Base-by-base conservation (phyloP, 37 sponge, comb jelly and placozoan species). In the Agelas oroides region DNA sequence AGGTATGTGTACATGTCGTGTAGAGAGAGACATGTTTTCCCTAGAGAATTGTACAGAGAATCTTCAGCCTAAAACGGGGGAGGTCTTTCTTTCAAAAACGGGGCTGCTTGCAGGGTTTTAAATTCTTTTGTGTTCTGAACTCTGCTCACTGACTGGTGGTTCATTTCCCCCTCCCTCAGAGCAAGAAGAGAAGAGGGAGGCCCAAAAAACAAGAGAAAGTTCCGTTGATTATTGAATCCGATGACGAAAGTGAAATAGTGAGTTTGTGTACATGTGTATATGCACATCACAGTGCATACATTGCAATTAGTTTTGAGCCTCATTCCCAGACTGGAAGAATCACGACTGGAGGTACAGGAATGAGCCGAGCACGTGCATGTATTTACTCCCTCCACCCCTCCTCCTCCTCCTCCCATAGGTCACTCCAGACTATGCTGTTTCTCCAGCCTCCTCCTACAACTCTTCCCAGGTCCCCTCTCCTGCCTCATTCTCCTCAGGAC, bases 381-480 rank as follows among this genome's bases (percentile, higher is more conserved):
- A 6, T 34, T 18, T 20, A 11, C 6, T 74, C 58, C 36, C 58
- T 57, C 58, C 60, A 30, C 36, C 23, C 53, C 33, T 69, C 72
- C 46, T 15, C 75, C 34, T 17, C 73, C 39, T 41, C 34, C 18
- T 24, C 30, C 32, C 56, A 14, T 66, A 90, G 90, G 75, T 68
- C 53, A 81, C 85, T 20, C 73, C 92, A 1, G 83, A 86, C 57
- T 87, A 62, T 38, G 59, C 75, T 16, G 62, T 15, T 16, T 87
- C 88, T 15, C 92, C 92, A 5, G 40, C 92, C 34, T 87, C 88
- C 46, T 87, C 92, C 35, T 87, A 82, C 55, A 79, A 84, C 11
- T 92, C 92, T 28, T 92, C 92, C 21, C 88, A 83, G 63, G 88
- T 84, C 20, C 92, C 92, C 37, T 92, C 92, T 1, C 92, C 92